Conservation (phyloP, 2,888 invertebrate genomes). For the Drosophila helvetica region DNA sequence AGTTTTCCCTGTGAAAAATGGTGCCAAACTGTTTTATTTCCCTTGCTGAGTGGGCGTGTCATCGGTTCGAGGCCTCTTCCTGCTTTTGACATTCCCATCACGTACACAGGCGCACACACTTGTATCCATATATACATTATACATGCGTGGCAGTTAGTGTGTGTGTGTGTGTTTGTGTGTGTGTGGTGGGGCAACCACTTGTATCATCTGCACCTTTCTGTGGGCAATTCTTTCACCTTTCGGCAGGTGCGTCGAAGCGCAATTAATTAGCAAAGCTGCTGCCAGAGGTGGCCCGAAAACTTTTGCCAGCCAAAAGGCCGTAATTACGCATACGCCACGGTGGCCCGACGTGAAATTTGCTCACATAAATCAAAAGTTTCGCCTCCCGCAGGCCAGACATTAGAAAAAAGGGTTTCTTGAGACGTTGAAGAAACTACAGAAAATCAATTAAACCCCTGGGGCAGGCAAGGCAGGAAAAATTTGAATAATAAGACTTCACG, state of each 20-base stretch:
- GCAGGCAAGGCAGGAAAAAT: not conserved
- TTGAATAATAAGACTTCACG: too few species aligned
- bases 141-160: constrained; percentile 2
- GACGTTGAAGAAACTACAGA: constrained; percentile 9
- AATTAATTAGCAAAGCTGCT: constrained; percentile 65
- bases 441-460: constrained; percentile 62
- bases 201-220: constrained; percentile 55
- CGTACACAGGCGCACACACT: constrained; percentile 43
- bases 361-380: constrained; percentile 67
- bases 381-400: constrained; percentile 8
- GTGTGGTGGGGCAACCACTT: constrained; percentile 42
- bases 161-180: constrained; percentile 19
- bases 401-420: constrained; percentile 28
- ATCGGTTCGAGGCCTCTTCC: constrained; percentile 23
- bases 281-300: constrained; percentile 47
- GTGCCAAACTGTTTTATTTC: constrained; percentile 53
- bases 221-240: constrained; percentile 54
- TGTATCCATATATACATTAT: constrained; percentile 32
- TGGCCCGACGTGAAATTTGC: constrained; percentile 56
- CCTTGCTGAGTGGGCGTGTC: constrained; percentile 59
- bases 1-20: constrained; percentile 46
- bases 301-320: constrained; percentile 49
- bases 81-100: constrained; percentile 56
- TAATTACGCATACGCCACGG: constrained; percentile 60
- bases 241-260: constrained; percentile 54